Evolutionary conservation across 2,797 vertebrate genomes (phyloP), one percentile per base, ranked within the genome.

Genomic region (Tenualosa ilisha): DNA sequence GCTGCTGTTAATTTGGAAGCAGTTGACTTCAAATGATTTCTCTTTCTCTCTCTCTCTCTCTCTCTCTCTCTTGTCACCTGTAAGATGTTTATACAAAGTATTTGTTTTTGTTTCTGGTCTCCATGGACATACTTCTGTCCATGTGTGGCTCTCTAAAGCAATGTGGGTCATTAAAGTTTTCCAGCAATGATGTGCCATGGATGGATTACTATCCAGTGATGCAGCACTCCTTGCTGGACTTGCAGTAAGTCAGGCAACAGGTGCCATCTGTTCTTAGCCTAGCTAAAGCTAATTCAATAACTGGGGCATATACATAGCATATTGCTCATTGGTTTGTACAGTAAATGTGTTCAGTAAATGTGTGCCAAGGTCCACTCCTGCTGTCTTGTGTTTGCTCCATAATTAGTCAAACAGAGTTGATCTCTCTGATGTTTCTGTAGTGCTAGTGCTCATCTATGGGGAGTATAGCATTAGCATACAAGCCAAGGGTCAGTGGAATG

Each of bases 171-270:
- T 79, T 46, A 43, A 40, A 46, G 72, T 79, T 8, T 43, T 20
- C 6, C 37, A 22, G 72, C 6, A 61, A 43, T 79, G 72, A 79
- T 17, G 37, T 79, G 72, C 22, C 72, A 79, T 79, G 72, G 72
- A 79, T 79, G 72, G 72, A 79, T 37, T 20, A 43, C 37, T 79
- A 43, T 79, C 72, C 72, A 43, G 37, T 79, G 72, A 79, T 79
- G 72, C 72, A 46, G 72, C 72, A 46, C 72, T 43, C 17, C 72
- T 79, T 46, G 20, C 72, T 79, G 72, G 65, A 72, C 65, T 37
- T 72, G 65, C 40, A 79, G 72, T 79, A 79, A 79, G 37, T 79
- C 72, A 79, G 40, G 37, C 72, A 79, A 79, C 72, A 79, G 72
- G 72, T 79, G 72, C 72, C 72, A 79, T 79, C 72, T 79, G 72